Evolutionary conservation across 2,113 vertebrate genomes (phyloP).

Genomic region (Proterorhinus semilunaris): DNA sequence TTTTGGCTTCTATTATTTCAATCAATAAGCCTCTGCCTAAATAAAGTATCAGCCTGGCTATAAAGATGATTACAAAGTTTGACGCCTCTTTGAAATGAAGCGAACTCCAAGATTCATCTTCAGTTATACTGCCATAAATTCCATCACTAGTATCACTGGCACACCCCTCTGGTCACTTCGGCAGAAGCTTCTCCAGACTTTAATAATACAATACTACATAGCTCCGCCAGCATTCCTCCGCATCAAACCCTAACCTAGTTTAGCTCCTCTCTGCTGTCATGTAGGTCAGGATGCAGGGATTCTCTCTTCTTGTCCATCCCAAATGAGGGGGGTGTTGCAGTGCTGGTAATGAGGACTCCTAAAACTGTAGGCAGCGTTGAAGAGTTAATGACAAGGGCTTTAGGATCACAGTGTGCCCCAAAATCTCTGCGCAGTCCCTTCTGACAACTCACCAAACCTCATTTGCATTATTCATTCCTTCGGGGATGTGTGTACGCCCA

Average conservation of each 20-base stretch:
- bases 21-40: too few relatives aligned
- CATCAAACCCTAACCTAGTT: conserved; percentile 54
- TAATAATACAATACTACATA: conserved; percentile 58
- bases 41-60: background rate
- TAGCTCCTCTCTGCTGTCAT: conserved; percentile 44
- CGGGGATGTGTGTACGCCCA: conserved; percentile 56
- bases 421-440: conserved; percentile 49
- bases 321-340: conserved; percentile 16
- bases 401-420: conserved; percentile 41
- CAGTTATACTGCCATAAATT: conserved; percentile 17
- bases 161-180: conserved; percentile 50
- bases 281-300: conserved; percentile 54
- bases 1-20: too few relatives aligned
- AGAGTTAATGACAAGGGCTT: conserved; percentile 55
- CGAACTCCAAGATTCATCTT: too few relatives aligned
- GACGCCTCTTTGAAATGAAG: too few relatives aligned
- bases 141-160: conserved; percentile 27
- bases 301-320: conserved; percentile 40
- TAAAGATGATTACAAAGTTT: background rate
- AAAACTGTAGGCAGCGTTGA: conserved; percentile 44
- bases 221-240: conserved; percentile 30
- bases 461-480: conserved; percentile 75
- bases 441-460: conserved; percentile 65
- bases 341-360: conserved; percentile 31
- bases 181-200: conserved; percentile 46